Base-by-base conservation (phyloP, 2,888 invertebrate species). In the Coelinius sp. region DNA sequence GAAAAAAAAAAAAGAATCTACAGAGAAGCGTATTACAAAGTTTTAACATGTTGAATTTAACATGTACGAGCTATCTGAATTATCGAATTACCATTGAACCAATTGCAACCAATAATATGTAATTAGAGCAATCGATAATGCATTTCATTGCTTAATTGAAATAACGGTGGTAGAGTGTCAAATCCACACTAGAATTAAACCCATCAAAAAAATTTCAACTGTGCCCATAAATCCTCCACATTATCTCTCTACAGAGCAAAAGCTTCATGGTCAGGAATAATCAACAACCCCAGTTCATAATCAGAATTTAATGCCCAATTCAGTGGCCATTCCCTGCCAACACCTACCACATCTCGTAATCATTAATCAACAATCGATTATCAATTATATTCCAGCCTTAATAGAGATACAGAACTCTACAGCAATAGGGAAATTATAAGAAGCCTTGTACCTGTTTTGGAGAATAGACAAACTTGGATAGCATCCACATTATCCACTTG, bases 401-500 rank as follows among this genome's bases (percentile, higher is more conserved):
- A 44, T 44, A 12, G 22, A 17, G 20, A 49, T 49, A 17, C 14
- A 49, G 49, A n/a, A n/a, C n/a, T n/a, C 17, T 49, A 35, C 10
- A 17, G 20, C 22, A 59, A 59, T 3, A 59, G 35, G 8, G 35
- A 17, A 10, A 8, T 17, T 35, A 20, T 59, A 59, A 14, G 14
- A n/a, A 56, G 27, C 12, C 27, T 38, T 66, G 44, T 44, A 14
- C 24, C 25, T 49, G 10, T n/a, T 59, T 17, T 38, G 20, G 64
- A 24, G n/a, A 24, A 24, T 24, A 24, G 20, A 14, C 31, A 4
- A 38, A 63, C 64, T 31, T 59, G 14, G 59, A 31, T 62, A 73
- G 73, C 44, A 59, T 52, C 53, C 68, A 73, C 76, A 78, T 79
- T 79, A 79, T 76, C 79, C 77, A 77, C 78, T 80, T 78, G 74